Base-by-base conservation (phyloP, 2,113 vertebrate species). In the Actenoides lindsayi region DNA sequence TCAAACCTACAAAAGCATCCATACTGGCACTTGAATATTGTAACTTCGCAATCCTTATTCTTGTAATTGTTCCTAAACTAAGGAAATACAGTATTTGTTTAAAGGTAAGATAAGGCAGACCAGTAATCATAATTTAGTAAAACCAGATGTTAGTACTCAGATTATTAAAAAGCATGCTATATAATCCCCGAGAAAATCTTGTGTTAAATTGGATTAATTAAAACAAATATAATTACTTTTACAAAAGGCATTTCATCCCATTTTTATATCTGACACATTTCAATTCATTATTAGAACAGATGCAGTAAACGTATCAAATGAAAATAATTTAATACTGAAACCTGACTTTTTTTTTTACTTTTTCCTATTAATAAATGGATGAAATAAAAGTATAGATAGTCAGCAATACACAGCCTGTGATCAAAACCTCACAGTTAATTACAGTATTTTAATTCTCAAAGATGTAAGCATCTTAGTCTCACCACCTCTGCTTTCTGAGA, bases 131-230 rank as follows among this genome's bases (percentile, higher is more conserved):
- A 91, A 85, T 94, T 97, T 94, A 96, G 62, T 76, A 92, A 96
- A 96, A 83, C 76, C 93, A 68, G 68, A 20, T 37, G 89, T 75
- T 94, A 92, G 94, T 96, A 96, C 94, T 96, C 94, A 97, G 92
- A 82, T 87, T 87, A 90, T 96, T 97, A 89, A 92, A 87, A 96
- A 89, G 85, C 95, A 84, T 57, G 46, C 73, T 89, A 57, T 94
- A 95, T 96, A 96, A 97, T 94, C 93, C 94, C 87, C 78, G 50
- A 80, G 88, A 97, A 97, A 96, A 94, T 62, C 85, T 83, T 62
- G 13, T 81, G 13, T 92, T 94, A 94, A 95, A 80, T 69, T 71
- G 67, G 59, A 81, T 88, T 42, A 62, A 83, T 71, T 86, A 42
- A 83, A 93, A 64, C 5, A 2, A 13, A 31, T 90, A 31, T 90